Conservation (phyloP, 2,888 invertebrate species). For the Amphipoea lucens region DNA sequence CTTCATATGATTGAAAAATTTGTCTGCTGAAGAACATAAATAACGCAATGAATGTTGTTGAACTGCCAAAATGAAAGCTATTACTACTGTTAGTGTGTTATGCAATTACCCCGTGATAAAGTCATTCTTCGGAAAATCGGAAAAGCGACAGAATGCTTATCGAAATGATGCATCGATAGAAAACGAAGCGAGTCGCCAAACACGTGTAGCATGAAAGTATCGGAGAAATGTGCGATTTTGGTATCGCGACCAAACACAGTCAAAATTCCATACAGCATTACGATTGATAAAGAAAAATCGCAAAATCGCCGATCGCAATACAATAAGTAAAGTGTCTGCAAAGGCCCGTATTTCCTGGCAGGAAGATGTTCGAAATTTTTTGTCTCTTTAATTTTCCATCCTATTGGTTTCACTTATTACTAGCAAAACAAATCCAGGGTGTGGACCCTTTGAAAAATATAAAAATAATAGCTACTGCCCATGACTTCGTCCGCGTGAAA, state of each 20-base stretch:
- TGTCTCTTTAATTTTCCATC: slow-evolving; percentile 1
- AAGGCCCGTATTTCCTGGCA: neutral
- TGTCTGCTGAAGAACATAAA: too few relatives aligned
- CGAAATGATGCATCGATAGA: neutral
- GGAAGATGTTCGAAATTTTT: neutral
- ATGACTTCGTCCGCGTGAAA: too few relatives aligned
- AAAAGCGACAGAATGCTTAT: too few relatives aligned
- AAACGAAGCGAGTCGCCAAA: neutral
- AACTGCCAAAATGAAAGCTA: neutral
- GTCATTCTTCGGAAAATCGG: too few relatives aligned
- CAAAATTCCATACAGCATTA: neutral
- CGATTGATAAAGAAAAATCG: neutral
- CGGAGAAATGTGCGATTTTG: neutral
- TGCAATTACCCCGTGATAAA: too few relatives aligned
- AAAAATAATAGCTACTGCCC: neutral
- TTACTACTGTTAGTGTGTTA: too few relatives aligned
- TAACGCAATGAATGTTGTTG: too few relatives aligned
- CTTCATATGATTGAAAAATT: too few relatives aligned
- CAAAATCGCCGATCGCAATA: neutral
- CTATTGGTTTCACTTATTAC: slow-evolving; percentile 4
- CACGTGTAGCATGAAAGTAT: neutral
- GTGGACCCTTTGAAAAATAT: neutral
- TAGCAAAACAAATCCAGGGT: neutral
- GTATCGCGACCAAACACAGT: neutral
- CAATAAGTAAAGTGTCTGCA: neutral